Conservation (phyloP, 2,888 invertebrate genomes). For the Nezara viridula region DNA sequence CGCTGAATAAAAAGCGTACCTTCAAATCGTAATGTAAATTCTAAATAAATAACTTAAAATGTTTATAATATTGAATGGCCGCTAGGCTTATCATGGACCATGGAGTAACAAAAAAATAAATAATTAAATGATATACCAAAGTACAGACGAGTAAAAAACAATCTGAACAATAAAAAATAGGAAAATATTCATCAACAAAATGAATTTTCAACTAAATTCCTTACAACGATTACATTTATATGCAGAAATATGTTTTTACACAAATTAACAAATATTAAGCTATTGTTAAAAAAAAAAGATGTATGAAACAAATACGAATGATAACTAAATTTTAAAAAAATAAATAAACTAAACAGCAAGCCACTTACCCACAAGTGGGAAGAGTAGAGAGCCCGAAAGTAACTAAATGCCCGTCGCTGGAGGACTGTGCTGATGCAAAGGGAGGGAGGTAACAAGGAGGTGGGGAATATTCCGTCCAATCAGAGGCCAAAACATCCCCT, state of each 20-base stretch:
- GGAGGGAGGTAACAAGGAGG: slow-evolving; percentile 30
- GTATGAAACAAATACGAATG: too few relatives aligned
- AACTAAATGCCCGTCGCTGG: not conserved
- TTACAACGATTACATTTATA: not conserved
- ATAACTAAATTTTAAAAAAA: too few relatives aligned
- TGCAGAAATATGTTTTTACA: too few relatives aligned
- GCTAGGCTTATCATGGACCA: too few relatives aligned
- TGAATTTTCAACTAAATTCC: not conserved
- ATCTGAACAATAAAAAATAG: not conserved
- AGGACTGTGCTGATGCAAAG: slow-evolving; percentile 2
- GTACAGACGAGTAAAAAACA: too few relatives aligned
- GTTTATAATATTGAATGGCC: too few relatives aligned
- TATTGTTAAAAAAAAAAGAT: too few relatives aligned
- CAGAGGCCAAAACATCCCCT: not conserved
- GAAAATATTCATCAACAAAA: too few relatives aligned
- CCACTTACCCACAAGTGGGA: not conserved
- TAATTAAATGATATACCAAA: too few relatives aligned
- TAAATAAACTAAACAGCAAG: not conserved
- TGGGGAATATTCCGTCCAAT: not conserved
- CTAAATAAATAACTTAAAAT: not conserved
- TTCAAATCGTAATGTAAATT: not conserved
- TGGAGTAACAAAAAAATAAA: too few relatives aligned
- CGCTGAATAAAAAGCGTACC: not conserved
- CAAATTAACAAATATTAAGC: too few relatives aligned
- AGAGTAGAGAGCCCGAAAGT: not conserved